phyloP scores from a whole-genome alignment of 92 coral and sea anemone species.

The Pocillopora meandrina region DNA sequence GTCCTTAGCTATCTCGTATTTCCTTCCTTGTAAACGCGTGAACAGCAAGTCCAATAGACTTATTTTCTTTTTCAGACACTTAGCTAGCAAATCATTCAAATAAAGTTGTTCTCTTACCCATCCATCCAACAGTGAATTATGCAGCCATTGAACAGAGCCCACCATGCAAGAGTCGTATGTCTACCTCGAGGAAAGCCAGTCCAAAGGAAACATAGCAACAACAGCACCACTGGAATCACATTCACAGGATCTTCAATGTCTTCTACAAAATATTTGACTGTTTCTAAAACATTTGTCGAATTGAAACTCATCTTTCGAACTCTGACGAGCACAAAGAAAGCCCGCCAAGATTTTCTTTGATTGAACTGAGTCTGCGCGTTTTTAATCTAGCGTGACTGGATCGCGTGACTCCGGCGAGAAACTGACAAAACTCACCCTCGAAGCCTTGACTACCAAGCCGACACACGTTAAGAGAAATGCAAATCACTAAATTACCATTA shows the following conservation, averaged over 20 bases:
- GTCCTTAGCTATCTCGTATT: no score
- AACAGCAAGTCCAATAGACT: background rate
- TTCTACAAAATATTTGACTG: constrained; percentile 68
- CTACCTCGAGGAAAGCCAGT: constrained; percentile 83
- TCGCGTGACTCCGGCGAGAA: background rate
- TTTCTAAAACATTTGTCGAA: constrained; percentile 48
- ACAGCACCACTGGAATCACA: constrained; percentile 73
- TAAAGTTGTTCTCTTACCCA: constrained; percentile 59
- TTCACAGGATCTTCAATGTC: constrained; percentile 88
- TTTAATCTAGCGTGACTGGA: background rate
- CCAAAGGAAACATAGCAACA: constrained; percentile 67
- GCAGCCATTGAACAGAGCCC: constrained; percentile 93
- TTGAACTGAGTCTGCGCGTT: constrained; percentile 8
- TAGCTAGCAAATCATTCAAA: background rate
- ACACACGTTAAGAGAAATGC: no score
- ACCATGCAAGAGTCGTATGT: constrained; percentile 64
- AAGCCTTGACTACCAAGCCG: no score
- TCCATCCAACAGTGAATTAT: constrained; percentile 96
- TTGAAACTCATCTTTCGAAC: constrained; percentile 22
- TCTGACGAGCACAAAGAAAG: background rate
- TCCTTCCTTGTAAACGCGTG: no score
- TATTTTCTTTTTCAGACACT: background rate
- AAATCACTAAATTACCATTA: no score
- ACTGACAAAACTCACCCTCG: no score
- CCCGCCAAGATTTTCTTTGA: background rate